A percentile compares a stretch with the other conserved stretches of the same genome.
Conservation (phyloP, 2,113 vertebrate species). For the Prunella himalayana region DNA sequence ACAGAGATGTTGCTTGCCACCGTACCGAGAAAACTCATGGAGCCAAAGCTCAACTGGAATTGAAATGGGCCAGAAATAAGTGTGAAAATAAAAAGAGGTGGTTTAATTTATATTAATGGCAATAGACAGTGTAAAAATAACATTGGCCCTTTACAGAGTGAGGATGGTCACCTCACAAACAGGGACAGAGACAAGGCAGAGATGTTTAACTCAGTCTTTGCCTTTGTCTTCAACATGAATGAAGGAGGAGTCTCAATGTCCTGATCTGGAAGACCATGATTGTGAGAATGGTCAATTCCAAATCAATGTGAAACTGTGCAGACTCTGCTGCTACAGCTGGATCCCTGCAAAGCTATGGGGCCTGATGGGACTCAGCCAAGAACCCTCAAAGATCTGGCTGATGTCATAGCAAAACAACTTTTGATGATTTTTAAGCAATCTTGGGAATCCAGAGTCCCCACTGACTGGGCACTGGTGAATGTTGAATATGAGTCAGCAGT, state of each 20-base stretch:
- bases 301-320: background rate
- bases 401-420: background rate
- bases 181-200: background rate
- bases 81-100: background rate
- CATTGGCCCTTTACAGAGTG: background rate
- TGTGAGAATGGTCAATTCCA: background rate
- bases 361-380: background rate
- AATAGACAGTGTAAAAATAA: background rate
- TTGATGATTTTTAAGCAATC: background rate
- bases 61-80: background rate
- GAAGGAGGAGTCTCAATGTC: background rate
- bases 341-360: background rate
- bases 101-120: background rate
- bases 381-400: background rate
- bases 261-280: background rate
- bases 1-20: background rate
- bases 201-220: background rate
- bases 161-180: background rate
- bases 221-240: fast-evolving
- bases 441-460: background rate
- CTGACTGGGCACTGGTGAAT: no score
- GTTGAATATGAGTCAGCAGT: background rate
- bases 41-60: background rate
- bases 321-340: background rate
- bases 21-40: background rate